Evolutionary conservation across 2,113 vertebrate species (phyloP), one percentile per base, ranked within the genome.

Genomic region (Narcine bancroftii): DNA sequence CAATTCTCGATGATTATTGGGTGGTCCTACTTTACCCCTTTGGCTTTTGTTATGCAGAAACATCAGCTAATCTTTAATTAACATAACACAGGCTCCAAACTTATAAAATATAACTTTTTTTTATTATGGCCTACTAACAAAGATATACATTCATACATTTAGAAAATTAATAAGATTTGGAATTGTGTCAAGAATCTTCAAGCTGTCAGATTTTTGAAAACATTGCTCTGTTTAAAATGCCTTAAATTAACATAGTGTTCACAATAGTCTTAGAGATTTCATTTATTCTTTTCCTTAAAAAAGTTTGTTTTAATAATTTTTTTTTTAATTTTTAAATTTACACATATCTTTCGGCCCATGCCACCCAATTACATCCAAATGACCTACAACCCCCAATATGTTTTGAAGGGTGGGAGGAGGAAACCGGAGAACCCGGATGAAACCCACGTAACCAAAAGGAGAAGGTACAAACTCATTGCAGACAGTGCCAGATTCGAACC

Each of bases 161-260:
- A 36, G 60, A 91, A 91, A 91, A 69, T 91, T 42, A 69, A 91
- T 91, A 91, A 45, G 19, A 45, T 69, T 69, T 91, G 87, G 87
- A 91, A 45, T 66, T 91, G 63, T 39, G 63, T 29, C 87, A 91
- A 91, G 87, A 91, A 69, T 69, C 42, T 85, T 15, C 45, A 63
- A 45, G 63, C 87, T 91, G 63, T 69, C 87, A 91, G 63, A 69
- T 91, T 45, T 91, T 69, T 45, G 87, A 91, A 63, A 19, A 66
- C 87, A 91, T 91, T 69, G 87, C 24, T 91, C 85, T 91, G 60
- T 69, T 66, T 91, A 91, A 36, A 45, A 24, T 66, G 81, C 19
- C 60, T 42, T 39, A 29, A 45, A 45, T 91, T 91, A 91, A 66
- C 36, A 21, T 91, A 45, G 24, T 63, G 39, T n/a, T n/a, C 24